Conservation (phyloP, 2,888 invertebrate genomes). For the Myathropa florea region DNA sequence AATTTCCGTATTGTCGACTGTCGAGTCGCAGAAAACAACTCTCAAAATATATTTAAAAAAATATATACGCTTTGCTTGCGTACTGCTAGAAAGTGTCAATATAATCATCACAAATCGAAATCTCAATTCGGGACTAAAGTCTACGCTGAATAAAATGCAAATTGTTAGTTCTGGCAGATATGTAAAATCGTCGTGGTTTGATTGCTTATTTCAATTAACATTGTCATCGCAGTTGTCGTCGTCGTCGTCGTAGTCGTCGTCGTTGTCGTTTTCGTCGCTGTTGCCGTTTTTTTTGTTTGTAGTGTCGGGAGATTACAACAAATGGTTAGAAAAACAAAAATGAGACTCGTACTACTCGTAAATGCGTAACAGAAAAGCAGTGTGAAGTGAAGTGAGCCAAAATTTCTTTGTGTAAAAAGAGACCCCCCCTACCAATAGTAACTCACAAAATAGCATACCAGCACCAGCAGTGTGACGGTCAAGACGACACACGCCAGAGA, state of each 20-base stretch:
- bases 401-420: conserved; percentile 57
- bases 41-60: background rate
- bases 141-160: conserved; percentile 47
- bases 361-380: conserved; percentile 68
- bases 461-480: background rate
- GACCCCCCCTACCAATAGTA: conserved; percentile 11
- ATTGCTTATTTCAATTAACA: conserved; percentile 22
- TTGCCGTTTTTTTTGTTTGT: background rate
- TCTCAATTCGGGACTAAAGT: background rate
- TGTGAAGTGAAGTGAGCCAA: conserved; percentile 63
- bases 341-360: conserved; percentile 31
- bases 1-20: conserved; percentile 39
- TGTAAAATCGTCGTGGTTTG: conserved; percentile 39
- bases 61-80: background rate
- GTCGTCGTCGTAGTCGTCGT: background rate
- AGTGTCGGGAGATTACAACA: background rate
- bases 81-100: conserved; percentile 58
- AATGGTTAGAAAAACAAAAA: conserved; percentile 52
- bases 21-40: conserved; percentile 25
- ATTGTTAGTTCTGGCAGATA: conserved; percentile 48
- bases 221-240: conserved; percentile 9
- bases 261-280: background rate
- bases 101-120: background rate
- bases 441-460: conserved; percentile 35
- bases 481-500: conserved; percentile 8